Conservation (phyloP, 2,888 invertebrate species). For the Caenorhabditis panamensis region DNA sequence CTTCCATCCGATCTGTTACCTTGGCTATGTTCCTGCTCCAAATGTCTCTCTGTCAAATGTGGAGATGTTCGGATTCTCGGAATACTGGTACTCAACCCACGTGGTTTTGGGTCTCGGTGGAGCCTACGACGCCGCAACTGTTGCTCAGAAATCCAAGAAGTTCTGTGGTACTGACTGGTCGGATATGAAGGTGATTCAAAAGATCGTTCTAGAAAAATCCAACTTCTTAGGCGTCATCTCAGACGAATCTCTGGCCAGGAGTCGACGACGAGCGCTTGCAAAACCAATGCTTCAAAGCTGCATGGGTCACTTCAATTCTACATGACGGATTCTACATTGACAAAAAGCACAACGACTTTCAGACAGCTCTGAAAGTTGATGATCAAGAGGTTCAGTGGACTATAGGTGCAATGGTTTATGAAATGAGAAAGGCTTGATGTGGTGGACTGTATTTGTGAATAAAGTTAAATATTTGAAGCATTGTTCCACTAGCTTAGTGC, state of each 20-base stretch:
- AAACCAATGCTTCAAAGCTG: conserved; percentile 84
- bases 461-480: too few relatives aligned
- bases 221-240: conserved; percentile 41
- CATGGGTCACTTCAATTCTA: conserved; percentile 83
- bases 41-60: conserved; percentile 68
- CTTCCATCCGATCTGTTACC: conserved; percentile 68
- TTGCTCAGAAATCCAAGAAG: conserved; percentile 69
- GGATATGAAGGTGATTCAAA: conserved; percentile 68
- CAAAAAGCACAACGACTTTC: conserved; percentile 76
- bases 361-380: conserved; percentile 73
- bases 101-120: conserved; percentile 79
- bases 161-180: conserved; percentile 75
- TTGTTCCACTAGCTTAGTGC: too few relatives aligned
- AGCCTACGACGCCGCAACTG: conserved; percentile 69
- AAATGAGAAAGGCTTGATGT: background rate
- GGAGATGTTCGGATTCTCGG: conserved; percentile 76
- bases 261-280: conserved; percentile 76
- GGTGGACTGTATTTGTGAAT: too few relatives aligned
- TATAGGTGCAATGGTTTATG: conserved; percentile 83
- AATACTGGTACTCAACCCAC: conserved; percentile 69
- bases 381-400: conserved; percentile 83
- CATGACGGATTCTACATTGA: conserved; percentile 83
- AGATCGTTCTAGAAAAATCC: background rate
- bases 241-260: conserved; percentile 66
- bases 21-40: conserved; percentile 74